These are phyloP conservation scores for Leucoptera coffeella DNA, from an alignment of 2,888 invertebrate species.

Conservation along the genomic window DNA sequence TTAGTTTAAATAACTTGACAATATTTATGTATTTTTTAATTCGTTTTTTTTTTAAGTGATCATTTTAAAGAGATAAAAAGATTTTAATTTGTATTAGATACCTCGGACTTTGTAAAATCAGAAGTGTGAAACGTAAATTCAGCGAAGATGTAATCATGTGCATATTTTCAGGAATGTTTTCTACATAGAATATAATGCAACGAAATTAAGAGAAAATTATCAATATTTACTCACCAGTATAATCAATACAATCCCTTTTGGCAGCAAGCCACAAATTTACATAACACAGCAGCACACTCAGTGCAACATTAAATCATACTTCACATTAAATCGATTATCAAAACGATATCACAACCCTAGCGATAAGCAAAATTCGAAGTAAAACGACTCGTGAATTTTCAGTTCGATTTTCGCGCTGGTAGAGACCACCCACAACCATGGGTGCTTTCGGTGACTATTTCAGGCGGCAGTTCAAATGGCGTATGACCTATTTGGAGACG, in stretches of 20 bases:
- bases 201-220: too few relatives aligned
- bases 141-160: too few relatives aligned
- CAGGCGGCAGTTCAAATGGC: slow-evolving; percentile 15
- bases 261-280: not conserved
- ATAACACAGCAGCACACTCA: not conserved
- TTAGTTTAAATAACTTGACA: too few relatives aligned
- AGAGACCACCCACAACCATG: slow-evolving; percentile 15
- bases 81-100: too few relatives aligned
- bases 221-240: too few relatives aligned
- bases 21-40: too few relatives aligned
- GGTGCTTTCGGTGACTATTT: slow-evolving; percentile 19
- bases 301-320: not conserved
- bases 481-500: slow-evolving; percentile 18
- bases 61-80: too few relatives aligned
- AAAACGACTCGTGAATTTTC: not conserved
- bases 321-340: not conserved
- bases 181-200: too few relatives aligned
- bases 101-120: too few relatives aligned
- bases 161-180: too few relatives aligned
- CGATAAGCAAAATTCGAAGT: not conserved
- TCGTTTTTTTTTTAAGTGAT: too few relatives aligned
- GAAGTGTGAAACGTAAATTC: too few relatives aligned
- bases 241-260: not conserved
- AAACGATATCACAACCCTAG: not conserved
- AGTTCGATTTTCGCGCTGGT: not conserved